Evolutionary conservation across 2,797 vertebrate genomes (phyloP), one percentile per base, ranked within the genome.

Genomic region (Sebastiscus tertius): DNA sequence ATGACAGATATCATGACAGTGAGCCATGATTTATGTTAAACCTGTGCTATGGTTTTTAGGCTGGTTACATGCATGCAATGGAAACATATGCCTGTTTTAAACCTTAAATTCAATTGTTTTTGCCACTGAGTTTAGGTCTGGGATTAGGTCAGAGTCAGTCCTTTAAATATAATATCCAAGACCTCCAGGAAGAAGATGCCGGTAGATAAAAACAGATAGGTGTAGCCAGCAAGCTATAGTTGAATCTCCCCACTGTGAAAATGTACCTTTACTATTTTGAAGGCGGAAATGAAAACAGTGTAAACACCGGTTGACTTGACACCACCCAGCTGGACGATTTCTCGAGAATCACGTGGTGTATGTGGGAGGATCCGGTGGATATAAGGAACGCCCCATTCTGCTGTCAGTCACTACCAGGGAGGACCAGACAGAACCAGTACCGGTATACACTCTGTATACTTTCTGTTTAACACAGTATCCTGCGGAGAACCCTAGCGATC

Each of bases 311-410:
- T 0, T 3, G 9, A 13, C 71, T 75, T 83, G 61, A 87, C 66
- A 0, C 4, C 6, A 1, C 13, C 0, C 9, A 13, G 2, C 1
- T 5, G 0, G 4, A 1, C 0, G 0, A 2, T 77, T 39, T 86
- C 75, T 54, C 42, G 84, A 29, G 56, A 88, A 80, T 82, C 83
- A 88, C 77, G 49, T 33, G 62, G 49, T n/a, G 61, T 39, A 26
- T 18, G 29, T n/a, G 60, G 54, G 82, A 6, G 54, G 4, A 2
- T 1, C 11, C 0, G 6, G 18, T 1, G 3, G 0, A 1, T 73
- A 69, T 16, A 70, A 72, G 1, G 14, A 1, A 18, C 6, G 10
- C 31, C 1, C 60, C 49, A n/a, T 49, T 49, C 42, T 49, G 16
- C 42, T 49, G 42, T 49, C 16, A 8, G 16, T 49, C 42, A 49